Evolutionary conservation across 2,113 vertebrate species (phyloP).

Genomic region (Vireo altiloquus): DNA sequence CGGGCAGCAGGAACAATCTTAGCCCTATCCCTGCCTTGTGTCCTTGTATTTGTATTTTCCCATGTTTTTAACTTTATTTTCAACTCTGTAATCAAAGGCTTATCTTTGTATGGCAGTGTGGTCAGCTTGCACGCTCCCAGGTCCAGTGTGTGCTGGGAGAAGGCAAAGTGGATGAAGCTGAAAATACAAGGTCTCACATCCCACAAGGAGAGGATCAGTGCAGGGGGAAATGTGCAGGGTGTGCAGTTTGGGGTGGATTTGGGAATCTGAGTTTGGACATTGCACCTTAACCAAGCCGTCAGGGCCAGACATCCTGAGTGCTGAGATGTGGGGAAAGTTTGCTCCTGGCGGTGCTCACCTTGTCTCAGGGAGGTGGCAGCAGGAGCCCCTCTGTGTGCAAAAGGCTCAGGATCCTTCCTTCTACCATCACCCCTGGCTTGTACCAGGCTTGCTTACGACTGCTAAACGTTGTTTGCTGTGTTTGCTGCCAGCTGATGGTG

Average conservation of each 20-base stretch:
- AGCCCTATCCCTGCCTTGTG: background rate
- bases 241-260: background rate
- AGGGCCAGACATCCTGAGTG: background rate
- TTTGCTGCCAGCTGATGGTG: background rate
- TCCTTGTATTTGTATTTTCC: background rate
- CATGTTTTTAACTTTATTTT: background rate
- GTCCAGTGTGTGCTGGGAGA: background rate
- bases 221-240: rapidly evolving
- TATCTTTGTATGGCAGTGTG: background rate
- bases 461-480: background rate
- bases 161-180: background rate
- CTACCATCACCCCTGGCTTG: background rate
- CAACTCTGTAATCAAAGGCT: background rate
- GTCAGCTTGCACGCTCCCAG: background rate
- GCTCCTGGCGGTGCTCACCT: background rate
- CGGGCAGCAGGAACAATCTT: background rate
- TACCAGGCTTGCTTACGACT: background rate
- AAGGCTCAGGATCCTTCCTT: background rate
- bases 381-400: background rate
- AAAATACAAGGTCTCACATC: background rate
- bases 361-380: background rate
- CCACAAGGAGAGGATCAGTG: background rate
- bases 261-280: background rate
- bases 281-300: background rate
- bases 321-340: background rate